phyloP scores from a whole-genome alignment of 1,140 invertebrate species.

The Neelides sp. region DNA sequence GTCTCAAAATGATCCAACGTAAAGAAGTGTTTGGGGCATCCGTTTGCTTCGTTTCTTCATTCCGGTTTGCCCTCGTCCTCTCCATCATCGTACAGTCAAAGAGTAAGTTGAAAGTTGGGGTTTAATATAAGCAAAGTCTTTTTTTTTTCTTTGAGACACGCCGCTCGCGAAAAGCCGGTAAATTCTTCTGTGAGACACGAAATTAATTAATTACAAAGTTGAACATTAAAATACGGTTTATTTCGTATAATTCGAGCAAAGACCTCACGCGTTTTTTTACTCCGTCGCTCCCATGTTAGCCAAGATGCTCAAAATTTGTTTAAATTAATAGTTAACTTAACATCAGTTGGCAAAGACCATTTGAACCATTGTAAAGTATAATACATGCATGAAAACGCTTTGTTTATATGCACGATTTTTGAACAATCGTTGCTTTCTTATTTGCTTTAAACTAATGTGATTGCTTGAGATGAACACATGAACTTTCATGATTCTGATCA shows the following conservation, averaged over 20 bases:
- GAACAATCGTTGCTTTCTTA: too few species aligned
- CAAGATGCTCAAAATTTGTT: too few species aligned
- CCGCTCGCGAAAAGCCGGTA: too few species aligned
- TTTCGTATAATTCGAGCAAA: neutral
- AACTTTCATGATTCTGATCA: too few species aligned
- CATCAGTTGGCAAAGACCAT: too few species aligned
- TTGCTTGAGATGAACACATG: too few species aligned
- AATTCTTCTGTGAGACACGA: neutral
- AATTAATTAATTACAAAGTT: neutral
- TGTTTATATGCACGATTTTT: too few species aligned
- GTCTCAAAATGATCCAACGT: constrained; percentile 19
- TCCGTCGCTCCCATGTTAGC: neutral
- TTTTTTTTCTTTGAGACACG: too few species aligned
- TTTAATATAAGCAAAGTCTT: neutral
- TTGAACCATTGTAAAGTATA: too few species aligned
- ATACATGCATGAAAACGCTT: too few species aligned
- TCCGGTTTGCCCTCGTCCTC: constrained; percentile 21
- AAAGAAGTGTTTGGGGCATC: constrained; percentile 12
- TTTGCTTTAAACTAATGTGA: too few species aligned
- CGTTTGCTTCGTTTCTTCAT: constrained; percentile 20
- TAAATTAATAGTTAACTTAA: too few species aligned
- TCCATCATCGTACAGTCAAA: constrained; percentile 24
- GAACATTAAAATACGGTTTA: neutral
- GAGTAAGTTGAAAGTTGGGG: constrained; percentile 12
- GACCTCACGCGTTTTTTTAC: neutral